These are phyloP conservation scores for Lycorma delicatula DNA, from an alignment of 1,140 invertebrate genomes.

Conservation along the genomic window DNA sequence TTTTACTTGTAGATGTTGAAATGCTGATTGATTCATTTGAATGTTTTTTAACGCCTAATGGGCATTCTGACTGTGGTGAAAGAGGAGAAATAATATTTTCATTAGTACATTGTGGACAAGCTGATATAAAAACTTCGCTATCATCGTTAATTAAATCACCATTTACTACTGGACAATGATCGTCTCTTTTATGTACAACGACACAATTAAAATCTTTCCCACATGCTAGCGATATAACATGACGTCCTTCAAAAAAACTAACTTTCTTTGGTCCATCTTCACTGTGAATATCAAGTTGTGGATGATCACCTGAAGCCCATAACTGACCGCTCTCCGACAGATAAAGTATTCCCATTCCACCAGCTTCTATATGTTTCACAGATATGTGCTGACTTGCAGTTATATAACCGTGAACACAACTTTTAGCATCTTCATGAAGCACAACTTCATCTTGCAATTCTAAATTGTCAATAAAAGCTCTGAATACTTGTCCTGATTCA, in stretches of 20 bases:
- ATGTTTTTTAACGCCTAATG: slow-evolving; percentile 40
- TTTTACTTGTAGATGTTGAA: slow-evolving; percentile 40
- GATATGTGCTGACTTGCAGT: slow-evolving; percentile 50
- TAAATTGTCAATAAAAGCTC: slow-evolving; percentile 44
- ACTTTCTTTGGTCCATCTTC: slow-evolving; percentile 49
- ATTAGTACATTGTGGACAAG: slow-evolving; percentile 45
- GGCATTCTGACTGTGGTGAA: slow-evolving; percentile 37
- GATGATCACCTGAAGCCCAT: slow-evolving; percentile 63
- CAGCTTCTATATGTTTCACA: slow-evolving; percentile 39
- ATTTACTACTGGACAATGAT: slow-evolving; percentile 46
- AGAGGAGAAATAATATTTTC: slow-evolving; percentile 40
- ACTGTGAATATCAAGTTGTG: slow-evolving; percentile 54
- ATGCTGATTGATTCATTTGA: slow-evolving; percentile 44
- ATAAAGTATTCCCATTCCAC: slow-evolving; percentile 45
- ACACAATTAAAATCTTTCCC: slow-evolving; percentile 59
- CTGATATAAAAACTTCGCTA: slow-evolving; percentile 50
- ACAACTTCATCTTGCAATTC: slow-evolving; percentile 48
- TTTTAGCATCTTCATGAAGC: slow-evolving; percentile 51
- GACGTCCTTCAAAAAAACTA: slow-evolving; percentile 54
- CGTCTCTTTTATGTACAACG: slow-evolving; percentile 48
- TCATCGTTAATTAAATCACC: slow-evolving; percentile 46
- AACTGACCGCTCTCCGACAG: slow-evolving; percentile 58
- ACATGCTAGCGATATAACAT: slow-evolving; percentile 47
- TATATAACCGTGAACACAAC: slow-evolving; percentile 52
- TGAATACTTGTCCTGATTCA: slow-evolving; percentile 49